A percentile compares a stretch with the other conserved stretches of the same genome.
Evolutionary conservation across 1,140 invertebrate genomes (phyloP).

Genomic region (Heterodera schachtii): DNA sequence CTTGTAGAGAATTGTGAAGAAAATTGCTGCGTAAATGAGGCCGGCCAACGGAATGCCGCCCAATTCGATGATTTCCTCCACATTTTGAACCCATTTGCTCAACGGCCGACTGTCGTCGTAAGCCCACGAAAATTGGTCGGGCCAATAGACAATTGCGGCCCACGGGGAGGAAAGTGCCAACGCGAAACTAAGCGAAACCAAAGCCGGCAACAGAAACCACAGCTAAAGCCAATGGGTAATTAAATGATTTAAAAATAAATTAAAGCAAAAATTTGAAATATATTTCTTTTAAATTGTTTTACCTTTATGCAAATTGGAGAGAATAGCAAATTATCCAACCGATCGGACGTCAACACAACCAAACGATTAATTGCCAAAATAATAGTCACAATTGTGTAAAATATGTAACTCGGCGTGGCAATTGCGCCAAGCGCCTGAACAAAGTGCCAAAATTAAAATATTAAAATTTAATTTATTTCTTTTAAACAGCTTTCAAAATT

Average conservation of each 20-base stretch:
- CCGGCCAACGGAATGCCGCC: constrained; percentile 48
- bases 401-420: constrained; percentile 16
- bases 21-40: constrained; percentile 49
- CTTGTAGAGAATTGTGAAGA: constrained; percentile 43
- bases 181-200: constrained; percentile 35
- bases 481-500: not conserved
- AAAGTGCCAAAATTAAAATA: not conserved
- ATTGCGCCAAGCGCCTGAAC: constrained; percentile 12
- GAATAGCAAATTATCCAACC: not conserved
- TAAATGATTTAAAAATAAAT: too few species aligned
- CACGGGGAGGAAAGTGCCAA: constrained; percentile 45
- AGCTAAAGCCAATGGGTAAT: constrained; percentile 8
- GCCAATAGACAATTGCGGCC: constrained; percentile 48
- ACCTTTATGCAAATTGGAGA: constrained; percentile 7
- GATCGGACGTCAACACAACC: not conserved
- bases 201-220: constrained; percentile 38
- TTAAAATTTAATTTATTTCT: not conserved
- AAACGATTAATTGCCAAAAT: constrained; percentile 17
- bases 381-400: constrained; percentile 18
- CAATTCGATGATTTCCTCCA: constrained; percentile 52
- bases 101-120: constrained; percentile 38
- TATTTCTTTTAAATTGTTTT: not conserved
- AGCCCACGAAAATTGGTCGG: constrained; percentile 50
- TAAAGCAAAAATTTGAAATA: too few species aligned
- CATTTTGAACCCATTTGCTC: constrained; percentile 47